These are phyloP conservation scores for Alethe diademata DNA, from an alignment of 2,113 vertebrate genomes.

Conservation along the genomic window DNA sequence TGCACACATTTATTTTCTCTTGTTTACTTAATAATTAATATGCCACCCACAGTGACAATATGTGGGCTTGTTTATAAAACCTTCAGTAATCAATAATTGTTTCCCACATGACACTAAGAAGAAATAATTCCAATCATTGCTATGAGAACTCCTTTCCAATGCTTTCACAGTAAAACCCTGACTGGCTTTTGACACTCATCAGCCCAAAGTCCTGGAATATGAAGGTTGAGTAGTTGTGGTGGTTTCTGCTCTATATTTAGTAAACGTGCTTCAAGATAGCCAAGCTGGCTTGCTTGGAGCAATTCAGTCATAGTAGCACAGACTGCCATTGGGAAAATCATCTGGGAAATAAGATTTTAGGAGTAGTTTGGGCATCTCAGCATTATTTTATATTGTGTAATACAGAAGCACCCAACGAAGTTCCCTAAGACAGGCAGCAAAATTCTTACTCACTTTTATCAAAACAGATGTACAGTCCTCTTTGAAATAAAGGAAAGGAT, in stretches of 20 bases:
- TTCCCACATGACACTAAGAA: background rate
- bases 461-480: background rate
- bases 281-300: background rate
- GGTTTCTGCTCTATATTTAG: background rate
- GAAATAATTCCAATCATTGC: background rate
- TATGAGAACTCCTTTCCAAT: background rate
- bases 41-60: conserved; percentile 30
- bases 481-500: background rate
- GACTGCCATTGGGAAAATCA: background rate
- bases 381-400: background rate
- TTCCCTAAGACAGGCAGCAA: background rate
- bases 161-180: background rate
- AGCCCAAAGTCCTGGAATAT: background rate
- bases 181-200: background rate
- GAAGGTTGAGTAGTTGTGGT: background rate
- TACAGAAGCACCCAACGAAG: background rate
- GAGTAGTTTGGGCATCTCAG: background rate
- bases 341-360: background rate
- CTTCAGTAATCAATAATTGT: conserved; percentile 38
- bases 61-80: conserved; percentile 23
- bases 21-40: conserved; percentile 62
- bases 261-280: background rate
- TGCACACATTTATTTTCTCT: conserved; percentile 47
- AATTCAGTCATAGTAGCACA: background rate
- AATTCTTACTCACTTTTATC: background rate